Percentiles rank a stretch among this genome's conserved stretches.
phyloP scores from a whole-genome alignment of 2,797 vertebrate genomes.

The Clarias laeviceps region DNA sequence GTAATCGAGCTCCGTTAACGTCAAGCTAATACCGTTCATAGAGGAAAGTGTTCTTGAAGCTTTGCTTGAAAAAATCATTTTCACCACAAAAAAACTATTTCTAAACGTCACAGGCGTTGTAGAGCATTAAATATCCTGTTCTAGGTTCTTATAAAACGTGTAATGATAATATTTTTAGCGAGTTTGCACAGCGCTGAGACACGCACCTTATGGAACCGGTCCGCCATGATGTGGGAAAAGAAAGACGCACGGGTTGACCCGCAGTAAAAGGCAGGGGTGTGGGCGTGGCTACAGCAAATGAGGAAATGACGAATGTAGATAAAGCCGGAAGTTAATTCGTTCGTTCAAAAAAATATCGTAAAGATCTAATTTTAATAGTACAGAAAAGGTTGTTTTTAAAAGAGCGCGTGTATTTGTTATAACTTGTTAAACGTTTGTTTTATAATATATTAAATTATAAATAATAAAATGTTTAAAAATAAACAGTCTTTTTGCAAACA shows the following conservation, averaged over 20 bases:
- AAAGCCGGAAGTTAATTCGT: background rate
- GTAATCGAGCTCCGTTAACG: background rate
- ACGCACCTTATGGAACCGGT: conserved; percentile 83
- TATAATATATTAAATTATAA: background rate
- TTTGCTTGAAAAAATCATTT: background rate
- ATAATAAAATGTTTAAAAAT: background rate
- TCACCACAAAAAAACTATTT: too few relatives aligned
- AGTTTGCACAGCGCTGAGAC: background rate
- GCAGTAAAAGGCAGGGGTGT: conserved; percentile 75
- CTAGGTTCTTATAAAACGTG: background rate
- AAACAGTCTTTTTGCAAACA: background rate
- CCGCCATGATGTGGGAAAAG: conserved; percentile 85
- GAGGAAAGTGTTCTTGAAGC: background rate
- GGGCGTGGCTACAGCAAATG: conserved; percentile 53
- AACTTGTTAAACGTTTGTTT: background rate
- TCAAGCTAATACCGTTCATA: background rate
- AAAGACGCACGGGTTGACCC: conserved; percentile 74
- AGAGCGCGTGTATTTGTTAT: background rate
- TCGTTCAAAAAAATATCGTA: background rate
- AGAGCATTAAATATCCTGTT: too few relatives aligned
- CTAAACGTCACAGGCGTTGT: rapidly evolving
- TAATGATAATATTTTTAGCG: background rate
- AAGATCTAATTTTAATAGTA: background rate
- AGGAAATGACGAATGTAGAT: conserved; percentile 52
- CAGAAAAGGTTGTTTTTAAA: background rate